These are phyloP conservation scores for Melipona quadrifasciata DNA, from an alignment of 1,140 invertebrate genomes.

Conservation along the genomic window DNA sequence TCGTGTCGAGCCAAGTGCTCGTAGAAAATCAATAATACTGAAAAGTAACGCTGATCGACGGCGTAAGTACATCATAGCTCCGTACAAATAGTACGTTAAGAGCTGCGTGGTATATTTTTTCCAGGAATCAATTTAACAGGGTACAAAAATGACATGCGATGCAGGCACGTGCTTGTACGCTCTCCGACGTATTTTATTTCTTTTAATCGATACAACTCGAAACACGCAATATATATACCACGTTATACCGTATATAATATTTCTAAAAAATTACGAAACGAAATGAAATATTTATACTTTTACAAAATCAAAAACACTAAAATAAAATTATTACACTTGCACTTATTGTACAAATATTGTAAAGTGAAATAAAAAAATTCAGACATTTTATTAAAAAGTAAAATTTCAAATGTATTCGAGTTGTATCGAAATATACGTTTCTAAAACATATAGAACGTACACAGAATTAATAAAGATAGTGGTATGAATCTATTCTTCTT, in stretches of 20 bases:
- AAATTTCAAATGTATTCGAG: neutral
- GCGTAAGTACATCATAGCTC: conserved; percentile 23
- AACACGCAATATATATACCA: neutral
- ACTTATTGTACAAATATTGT: too few species aligned
- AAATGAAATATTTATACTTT: neutral
- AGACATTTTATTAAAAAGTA: neutral
- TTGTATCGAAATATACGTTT: accelerated
- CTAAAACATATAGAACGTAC: neutral
- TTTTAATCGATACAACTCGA: conserved; percentile 5
- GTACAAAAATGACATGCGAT: conserved; percentile 44
- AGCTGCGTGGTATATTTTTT: conserved; percentile 10
- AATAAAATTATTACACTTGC: neutral
- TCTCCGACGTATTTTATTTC: neutral
- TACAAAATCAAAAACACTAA: neutral
- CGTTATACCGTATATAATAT: neutral
- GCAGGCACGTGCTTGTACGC: conserved; percentile 16
- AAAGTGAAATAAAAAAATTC: too few species aligned
- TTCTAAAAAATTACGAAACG: neutral
- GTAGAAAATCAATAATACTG: conserved; percentile 71
- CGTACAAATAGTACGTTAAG: neutral
- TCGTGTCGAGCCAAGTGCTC: conserved; percentile 53
- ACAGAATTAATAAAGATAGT: neutral
- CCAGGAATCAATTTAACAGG: conserved; percentile 8
- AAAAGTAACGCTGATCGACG: conserved; percentile 65
- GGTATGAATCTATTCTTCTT: neutral